Conservation (phyloP, 2,797 vertebrate species). For the Dicrostonyx torquatus region DNA sequence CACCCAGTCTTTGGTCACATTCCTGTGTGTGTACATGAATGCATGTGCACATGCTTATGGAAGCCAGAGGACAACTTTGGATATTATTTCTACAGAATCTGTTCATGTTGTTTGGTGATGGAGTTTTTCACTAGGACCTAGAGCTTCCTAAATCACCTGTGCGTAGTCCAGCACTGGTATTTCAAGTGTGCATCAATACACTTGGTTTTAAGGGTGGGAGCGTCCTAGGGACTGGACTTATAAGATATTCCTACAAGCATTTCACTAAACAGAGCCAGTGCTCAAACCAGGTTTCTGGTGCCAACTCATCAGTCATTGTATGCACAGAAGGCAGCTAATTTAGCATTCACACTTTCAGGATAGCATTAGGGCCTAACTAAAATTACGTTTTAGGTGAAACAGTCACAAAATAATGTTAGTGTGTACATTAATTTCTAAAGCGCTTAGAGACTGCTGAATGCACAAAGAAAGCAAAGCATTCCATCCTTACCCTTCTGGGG, state of each 20-base stretch:
- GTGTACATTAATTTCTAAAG: slow-evolving; percentile 53
- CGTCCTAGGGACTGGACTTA: background rate
- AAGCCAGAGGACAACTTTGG: too few relatives aligned
- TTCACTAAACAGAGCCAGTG: background rate
- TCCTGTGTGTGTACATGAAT: background rate
- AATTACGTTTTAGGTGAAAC: slow-evolving; percentile 9
- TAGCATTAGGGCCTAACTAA: slow-evolving; percentile 23
- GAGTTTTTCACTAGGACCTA: background rate
- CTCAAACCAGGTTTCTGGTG: background rate
- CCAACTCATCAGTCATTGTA: background rate
- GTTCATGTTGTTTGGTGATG: background rate
- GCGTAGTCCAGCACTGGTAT: background rate
- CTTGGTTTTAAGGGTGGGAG: too few relatives aligned
- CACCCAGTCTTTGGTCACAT: background rate
- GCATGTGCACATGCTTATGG: background rate
- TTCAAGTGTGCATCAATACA: background rate
- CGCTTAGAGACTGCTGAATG: background rate
- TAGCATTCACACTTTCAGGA: slow-evolving; percentile 49
- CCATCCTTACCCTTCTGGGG: slow-evolving; percentile 96
- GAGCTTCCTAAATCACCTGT: background rate
- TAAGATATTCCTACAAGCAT: background rate
- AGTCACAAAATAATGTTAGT: slow-evolving; percentile 46
- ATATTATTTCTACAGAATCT: background rate
- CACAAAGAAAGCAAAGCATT: background rate
- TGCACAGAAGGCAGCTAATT: background rate